Percentiles rank a stretch among this genome's conserved stretches.
Conservation (phyloP, 2,888 invertebrate genomes). For the Oligia latruncula region DNA sequence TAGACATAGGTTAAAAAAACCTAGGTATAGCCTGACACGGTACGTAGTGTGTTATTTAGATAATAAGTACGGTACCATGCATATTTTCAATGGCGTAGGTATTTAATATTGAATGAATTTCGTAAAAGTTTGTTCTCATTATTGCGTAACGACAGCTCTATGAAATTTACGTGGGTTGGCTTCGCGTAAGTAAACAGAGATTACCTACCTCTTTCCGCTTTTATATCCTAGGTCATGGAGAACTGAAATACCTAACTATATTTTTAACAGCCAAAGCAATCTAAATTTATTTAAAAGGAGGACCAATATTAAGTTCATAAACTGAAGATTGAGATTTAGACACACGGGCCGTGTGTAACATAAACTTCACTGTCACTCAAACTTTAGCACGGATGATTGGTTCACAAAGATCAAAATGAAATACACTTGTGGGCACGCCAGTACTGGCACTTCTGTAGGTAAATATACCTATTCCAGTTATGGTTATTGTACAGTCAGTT, state of each 20-base stretch:
- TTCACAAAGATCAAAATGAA: neutral
- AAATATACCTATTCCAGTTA: neutral
- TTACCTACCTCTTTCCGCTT: conserved; percentile 18
- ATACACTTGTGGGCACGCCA: neutral
- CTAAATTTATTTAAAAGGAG: neutral
- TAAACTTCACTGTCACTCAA: neutral
- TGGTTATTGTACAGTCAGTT: neutral
- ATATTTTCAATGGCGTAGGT: neutral
- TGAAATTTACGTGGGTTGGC: conserved; percentile 2
- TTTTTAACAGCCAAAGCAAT: neutral
- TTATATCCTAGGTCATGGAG: conserved; percentile 34
- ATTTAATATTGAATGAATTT: conserved; percentile 9
- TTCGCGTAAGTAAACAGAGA: conserved; percentile 15
- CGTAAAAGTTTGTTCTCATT: neutral
- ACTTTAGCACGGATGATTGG: neutral
- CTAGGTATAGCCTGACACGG: neutral
- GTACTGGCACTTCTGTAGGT: neutral
- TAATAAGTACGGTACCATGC: neutral
- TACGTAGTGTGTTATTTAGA: neutral
- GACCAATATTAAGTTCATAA: neutral
- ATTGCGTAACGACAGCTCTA: neutral
- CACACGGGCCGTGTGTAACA: too few species aligned
- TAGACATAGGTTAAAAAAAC: neutral
- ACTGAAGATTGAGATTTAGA: neutral
- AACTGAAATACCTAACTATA: neutral